Percentiles rank a stretch among this genome's conserved stretches.
phyloP scores from a whole-genome alignment of 2,888 invertebrate genomes.

The Eupeodes latifasciatus region DNA sequence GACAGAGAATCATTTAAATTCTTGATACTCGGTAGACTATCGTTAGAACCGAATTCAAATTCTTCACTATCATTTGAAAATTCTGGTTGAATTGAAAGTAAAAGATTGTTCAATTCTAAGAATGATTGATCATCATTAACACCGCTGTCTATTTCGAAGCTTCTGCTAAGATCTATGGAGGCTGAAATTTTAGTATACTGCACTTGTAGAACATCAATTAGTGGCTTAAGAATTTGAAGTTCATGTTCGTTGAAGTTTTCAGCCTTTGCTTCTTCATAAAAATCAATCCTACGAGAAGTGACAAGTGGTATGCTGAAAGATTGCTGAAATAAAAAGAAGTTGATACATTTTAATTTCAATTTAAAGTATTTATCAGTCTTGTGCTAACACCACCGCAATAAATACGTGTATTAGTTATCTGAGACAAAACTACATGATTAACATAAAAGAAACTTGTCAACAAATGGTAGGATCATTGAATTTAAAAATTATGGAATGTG shows the following conservation, averaged over 20 bases:
- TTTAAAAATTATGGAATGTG: too few relatives aligned
- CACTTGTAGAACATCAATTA: slow-evolving; percentile 37
- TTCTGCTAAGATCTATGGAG: not conserved
- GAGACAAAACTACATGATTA: too few relatives aligned
- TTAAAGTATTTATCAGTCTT: too few relatives aligned
- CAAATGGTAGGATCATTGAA: too few relatives aligned
- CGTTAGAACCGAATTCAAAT: slow-evolving; percentile 5
- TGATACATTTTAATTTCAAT: not conserved
- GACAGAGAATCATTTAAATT: not conserved
- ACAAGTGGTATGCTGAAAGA: not conserved
- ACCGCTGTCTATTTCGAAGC: not conserved
- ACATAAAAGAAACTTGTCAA: too few relatives aligned
- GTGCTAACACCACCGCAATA: too few relatives aligned
- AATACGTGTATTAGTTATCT: too few relatives aligned
- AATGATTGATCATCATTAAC: not conserved
- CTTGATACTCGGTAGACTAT: slow-evolving; percentile 1
- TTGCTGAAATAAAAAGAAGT: slow-evolving; percentile 28
- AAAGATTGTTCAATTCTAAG: not conserved
- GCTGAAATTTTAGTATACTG: slow-evolving; percentile 31
- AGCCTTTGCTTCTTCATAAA: slow-evolving; percentile 25
- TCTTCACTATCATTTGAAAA: not conserved
- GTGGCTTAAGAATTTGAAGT: slow-evolving; percentile 41
- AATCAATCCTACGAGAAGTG: not conserved
- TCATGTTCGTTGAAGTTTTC: slow-evolving; percentile 53
- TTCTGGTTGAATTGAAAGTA: not conserved